Evolutionary conservation across 2,113 vertebrate species (phyloP).

Genomic region (Daboia siamensis): DNA sequence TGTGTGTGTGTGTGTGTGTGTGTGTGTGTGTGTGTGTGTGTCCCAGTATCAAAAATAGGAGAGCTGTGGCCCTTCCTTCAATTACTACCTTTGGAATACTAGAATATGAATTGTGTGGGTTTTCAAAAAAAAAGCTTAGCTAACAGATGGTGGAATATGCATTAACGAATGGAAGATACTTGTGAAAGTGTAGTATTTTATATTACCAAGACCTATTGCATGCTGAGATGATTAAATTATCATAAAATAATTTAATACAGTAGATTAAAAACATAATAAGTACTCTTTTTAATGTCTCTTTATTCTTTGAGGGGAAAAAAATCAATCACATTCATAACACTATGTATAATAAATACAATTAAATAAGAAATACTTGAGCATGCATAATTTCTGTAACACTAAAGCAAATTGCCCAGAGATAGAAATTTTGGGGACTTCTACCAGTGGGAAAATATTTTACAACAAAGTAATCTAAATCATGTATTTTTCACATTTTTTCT

Average conservation of each 20-base stretch:
- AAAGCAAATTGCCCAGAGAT: background rate
- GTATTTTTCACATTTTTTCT: background rate
- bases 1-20: background rate
- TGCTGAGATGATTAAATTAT: background rate
- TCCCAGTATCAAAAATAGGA: background rate
- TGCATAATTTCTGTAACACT: background rate
- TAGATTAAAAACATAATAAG: background rate
- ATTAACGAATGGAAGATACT: background rate
- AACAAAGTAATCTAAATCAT: background rate
- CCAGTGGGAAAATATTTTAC: background rate
- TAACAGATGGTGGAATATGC: background rate
- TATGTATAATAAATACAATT: conserved; percentile 1
- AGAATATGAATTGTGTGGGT: background rate
- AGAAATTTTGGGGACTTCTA: background rate
- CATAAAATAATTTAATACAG: background rate
- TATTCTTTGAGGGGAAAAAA: background rate
- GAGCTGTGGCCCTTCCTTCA: background rate
- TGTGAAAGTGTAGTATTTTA: background rate
- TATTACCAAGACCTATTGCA: background rate
- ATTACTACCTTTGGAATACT: background rate
- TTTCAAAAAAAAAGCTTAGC: background rate
- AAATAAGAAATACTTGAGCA: background rate
- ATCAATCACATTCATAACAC: background rate
- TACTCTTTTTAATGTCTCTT: background rate
- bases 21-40: background rate